Conservation (phyloP, 2,797 vertebrate genomes). For the Sebastes nivosus region DNA sequence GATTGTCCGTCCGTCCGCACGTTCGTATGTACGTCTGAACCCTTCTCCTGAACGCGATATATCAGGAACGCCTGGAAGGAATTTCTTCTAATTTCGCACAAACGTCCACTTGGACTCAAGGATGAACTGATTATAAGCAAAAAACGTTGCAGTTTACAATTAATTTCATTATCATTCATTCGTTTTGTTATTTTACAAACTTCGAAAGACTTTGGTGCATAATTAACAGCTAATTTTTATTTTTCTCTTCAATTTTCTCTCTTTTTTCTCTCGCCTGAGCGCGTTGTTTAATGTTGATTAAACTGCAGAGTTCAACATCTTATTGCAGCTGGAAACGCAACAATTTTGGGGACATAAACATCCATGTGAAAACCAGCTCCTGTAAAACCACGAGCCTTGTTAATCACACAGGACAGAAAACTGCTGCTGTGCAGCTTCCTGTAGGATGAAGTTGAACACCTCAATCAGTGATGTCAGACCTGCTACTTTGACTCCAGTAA, state of each 20-base stretch:
- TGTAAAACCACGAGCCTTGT: neutral
- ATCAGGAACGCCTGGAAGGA: neutral
- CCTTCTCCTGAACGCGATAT: rapidly evolving
- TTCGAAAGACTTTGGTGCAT: too few species aligned
- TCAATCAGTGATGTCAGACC: conserved; percentile 1
- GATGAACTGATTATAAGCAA: neutral
- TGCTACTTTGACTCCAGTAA: neutral
- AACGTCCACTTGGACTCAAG: neutral
- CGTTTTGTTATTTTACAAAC: neutral
- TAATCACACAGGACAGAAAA: neutral
- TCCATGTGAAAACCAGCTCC: neutral
- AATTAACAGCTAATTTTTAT: neutral
- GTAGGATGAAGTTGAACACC: neutral
- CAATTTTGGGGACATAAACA: neutral
- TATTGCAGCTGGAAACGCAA: neutral
- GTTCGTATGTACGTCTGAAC: too few species aligned
- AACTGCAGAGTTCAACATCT: neutral
- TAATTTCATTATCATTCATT: too few species aligned
- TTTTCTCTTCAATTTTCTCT: neutral
- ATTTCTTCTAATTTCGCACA: neutral
- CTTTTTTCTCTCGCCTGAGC: neutral
- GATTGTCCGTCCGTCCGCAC: rapidly evolving
- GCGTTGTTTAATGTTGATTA: rapidly evolving
- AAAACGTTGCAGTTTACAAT: too few species aligned
- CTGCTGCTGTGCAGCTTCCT: neutral